Percentiles rank a stretch among this genome's conserved stretches.
These are phyloP conservation scores for Neoitamus cyanurus DNA, from an alignment of 2,888 invertebrate species.

Conservation along the genomic window DNA sequence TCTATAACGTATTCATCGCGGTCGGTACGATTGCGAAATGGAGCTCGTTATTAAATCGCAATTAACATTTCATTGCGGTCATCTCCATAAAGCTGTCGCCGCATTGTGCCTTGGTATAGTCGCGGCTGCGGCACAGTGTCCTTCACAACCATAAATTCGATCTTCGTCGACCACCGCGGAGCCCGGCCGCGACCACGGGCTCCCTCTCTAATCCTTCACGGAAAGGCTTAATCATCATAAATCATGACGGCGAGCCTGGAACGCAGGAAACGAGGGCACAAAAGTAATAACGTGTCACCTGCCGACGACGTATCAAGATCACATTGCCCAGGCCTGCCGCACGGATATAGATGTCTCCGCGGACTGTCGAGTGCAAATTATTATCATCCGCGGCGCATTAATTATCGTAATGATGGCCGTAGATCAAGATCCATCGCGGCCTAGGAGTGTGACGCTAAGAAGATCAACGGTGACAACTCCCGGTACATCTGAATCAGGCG, in stretches of 20 bases:
- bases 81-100: slow-evolving; percentile 34
- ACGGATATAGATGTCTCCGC: slow-evolving; percentile 32
- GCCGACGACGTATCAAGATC: slow-evolving; percentile 28
- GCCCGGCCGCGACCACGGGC: background rate
- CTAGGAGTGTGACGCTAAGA: slow-evolving; percentile 36
- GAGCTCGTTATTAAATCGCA: slow-evolving; percentile 19
- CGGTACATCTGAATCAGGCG: slow-evolving; percentile 28
- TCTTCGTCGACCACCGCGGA: background rate
- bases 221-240: slow-evolving; percentile 40
- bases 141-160: slow-evolving; percentile 25
- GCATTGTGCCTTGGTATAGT: background rate
- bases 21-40: background rate
- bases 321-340: background rate
- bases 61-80: slow-evolving; percentile 24
- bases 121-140: background rate
- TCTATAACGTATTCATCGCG: background rate
- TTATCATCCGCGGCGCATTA: slow-evolving; percentile 40
- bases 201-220: slow-evolving; percentile 34
- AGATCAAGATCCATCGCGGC: slow-evolving; percentile 46
- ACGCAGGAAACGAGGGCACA: slow-evolving; percentile 19
- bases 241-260: slow-evolving; percentile 19
- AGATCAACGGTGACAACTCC: slow-evolving; percentile 34
- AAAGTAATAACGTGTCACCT: slow-evolving; percentile 35
- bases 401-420: slow-evolving; percentile 43
- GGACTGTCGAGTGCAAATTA: slow-evolving; percentile 43